Percentiles rank a stretch among this genome's conserved stretches.
phyloP scores from a whole-genome alignment of 2,888 invertebrate genomes.

The Tromatobia lineatoria region DNA sequence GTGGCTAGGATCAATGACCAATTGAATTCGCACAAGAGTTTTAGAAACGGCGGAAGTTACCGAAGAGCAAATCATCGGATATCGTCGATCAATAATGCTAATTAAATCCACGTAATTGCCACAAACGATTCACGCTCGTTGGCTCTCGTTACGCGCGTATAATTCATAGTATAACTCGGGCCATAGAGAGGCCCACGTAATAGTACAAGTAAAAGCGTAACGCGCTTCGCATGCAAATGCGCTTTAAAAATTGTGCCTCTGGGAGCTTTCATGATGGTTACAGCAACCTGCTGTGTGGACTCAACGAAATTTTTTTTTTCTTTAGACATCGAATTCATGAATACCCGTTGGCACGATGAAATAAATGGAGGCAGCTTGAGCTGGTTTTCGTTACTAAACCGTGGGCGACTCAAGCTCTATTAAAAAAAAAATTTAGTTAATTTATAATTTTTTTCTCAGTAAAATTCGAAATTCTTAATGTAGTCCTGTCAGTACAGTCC shows the following conservation, averaged over 20 bases:
- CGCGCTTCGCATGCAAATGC: conserved; percentile 24
- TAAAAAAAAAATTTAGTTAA: too few species aligned
- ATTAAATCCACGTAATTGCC: conserved; percentile 37
- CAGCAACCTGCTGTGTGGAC: conserved; percentile 11
- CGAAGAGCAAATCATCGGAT: conserved; percentile 1
- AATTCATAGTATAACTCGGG: conserved; percentile 29
- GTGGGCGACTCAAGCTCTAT: too few species aligned
- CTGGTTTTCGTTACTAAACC: too few species aligned
- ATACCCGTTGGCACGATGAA: background rate
- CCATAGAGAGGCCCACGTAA: conserved; percentile 3
- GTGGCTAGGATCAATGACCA: too few species aligned
- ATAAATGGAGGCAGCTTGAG: background rate
- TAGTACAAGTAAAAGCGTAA: conserved; percentile 21
- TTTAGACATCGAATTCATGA: background rate
- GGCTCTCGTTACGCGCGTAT: background rate
- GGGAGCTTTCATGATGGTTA: conserved; percentile 20
- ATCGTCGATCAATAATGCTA: conserved; percentile 22
- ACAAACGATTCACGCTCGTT: conserved; percentile 28
- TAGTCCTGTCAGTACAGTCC: too few species aligned
- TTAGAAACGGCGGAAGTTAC: background rate
- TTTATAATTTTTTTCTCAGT: too few species aligned
- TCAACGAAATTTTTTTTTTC: background rate
- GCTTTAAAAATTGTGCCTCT: conserved; percentile 25
- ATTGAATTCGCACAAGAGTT: background rate
- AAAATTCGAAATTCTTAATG: too few species aligned